A percentile compares a stretch with the other conserved stretches of the same genome.
phyloP scores from a whole-genome alignment of 2,888 invertebrate genomes.

The Scaptomyza reducta region DNA sequence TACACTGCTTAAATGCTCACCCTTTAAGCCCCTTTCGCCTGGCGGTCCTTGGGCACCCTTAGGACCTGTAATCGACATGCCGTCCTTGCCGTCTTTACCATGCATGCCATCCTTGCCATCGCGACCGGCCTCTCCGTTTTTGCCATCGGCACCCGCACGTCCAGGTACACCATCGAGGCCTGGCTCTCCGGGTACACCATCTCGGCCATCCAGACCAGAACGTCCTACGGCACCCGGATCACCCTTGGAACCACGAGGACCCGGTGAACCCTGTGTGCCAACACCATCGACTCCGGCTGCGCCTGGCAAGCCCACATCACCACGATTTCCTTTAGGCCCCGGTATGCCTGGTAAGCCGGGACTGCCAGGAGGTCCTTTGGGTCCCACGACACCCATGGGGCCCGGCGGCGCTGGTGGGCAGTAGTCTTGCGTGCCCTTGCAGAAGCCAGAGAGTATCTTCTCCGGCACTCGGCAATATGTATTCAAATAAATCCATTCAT shows the following conservation, averaged over 20 bases:
- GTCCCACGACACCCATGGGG: constrained; percentile 86
- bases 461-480: constrained; percentile 94
- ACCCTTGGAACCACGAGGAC: constrained; percentile 83
- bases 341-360: constrained; percentile 86
- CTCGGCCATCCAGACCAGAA: constrained; percentile 92
- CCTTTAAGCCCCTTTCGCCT: constrained; percentile 90
- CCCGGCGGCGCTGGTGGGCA: constrained; percentile 90
- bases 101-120: constrained; percentile 85
- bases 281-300: constrained; percentile 86
- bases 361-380: constrained; percentile 86
- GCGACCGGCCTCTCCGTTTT: constrained; percentile 89
- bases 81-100: constrained; percentile 89
- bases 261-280: constrained; percentile 77
- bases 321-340: constrained; percentile 90
- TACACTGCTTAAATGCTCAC: constrained; percentile 80
- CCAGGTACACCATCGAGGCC: constrained; percentile 93
- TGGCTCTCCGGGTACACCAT: constrained; percentile 95
- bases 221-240: constrained; percentile 88
- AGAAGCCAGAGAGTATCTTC: constrained; percentile 92
- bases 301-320: constrained; percentile 88
- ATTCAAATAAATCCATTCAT: constrained; percentile 94
- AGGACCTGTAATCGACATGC: constrained; percentile 85
- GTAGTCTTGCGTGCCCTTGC: constrained; percentile 92
- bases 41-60: constrained; percentile 88
- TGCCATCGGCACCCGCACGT: constrained; percentile 93